Conservation (phyloP, 2,888 invertebrate genomes). For the Platynereis dumerilii region DNA sequence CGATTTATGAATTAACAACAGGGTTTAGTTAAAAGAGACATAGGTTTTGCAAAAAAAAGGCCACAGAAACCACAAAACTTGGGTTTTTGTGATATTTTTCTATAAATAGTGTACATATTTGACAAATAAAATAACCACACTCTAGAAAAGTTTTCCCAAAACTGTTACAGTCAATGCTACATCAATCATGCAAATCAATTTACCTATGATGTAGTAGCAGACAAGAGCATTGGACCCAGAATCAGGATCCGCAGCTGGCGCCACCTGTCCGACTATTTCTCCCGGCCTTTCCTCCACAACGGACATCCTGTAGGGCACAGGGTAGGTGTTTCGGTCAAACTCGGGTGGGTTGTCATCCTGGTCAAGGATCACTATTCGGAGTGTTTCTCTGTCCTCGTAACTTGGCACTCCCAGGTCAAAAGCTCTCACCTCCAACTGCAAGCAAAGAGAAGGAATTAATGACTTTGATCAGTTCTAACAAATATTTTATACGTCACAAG, state of each 20-base stretch:
- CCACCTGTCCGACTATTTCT: slow-evolving; percentile 40
- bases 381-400: slow-evolving; percentile 76
- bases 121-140: too few relatives aligned
- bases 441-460: slow-evolving; percentile 7
- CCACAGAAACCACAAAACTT: too few relatives aligned
- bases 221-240: slow-evolving; percentile 78
- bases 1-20: too few relatives aligned
- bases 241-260: slow-evolving; percentile 74
- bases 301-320: slow-evolving; percentile 40
- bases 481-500: background rate
- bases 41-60: too few relatives aligned
- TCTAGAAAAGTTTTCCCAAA: too few relatives aligned
- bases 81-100: too few relatives aligned
- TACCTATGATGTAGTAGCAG: slow-evolving; percentile 88
- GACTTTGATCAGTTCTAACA: background rate
- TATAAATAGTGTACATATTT: too few relatives aligned
- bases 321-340: slow-evolving; percentile 42
- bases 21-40: too few relatives aligned
- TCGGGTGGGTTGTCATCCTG: slow-evolving; percentile 56
- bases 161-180: too few relatives aligned
- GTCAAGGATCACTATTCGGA: slow-evolving; percentile 68
- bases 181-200: slow-evolving; percentile 23
- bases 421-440: slow-evolving; percentile 71
- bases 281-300: slow-evolving; percentile 43
- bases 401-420: slow-evolving; percentile 80